phyloP scores from a whole-genome alignment of 2,113 vertebrate genomes.

The Lepidothrix coronata region DNA sequence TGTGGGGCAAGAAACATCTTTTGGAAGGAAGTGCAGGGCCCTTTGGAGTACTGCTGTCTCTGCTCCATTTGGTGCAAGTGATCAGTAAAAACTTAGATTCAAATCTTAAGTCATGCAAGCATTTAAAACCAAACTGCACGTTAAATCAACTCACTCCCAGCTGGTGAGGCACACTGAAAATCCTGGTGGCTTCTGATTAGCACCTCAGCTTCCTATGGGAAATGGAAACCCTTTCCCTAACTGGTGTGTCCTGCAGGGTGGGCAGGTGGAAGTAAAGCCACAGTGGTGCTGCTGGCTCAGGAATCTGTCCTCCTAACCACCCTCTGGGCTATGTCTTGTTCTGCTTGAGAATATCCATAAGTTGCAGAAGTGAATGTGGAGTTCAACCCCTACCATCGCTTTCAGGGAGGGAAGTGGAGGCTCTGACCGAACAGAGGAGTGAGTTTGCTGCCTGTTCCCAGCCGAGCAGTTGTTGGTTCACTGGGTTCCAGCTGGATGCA shows the following conservation, averaged over 20 bases:
- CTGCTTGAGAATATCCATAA: background rate
- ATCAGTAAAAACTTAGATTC: background rate
- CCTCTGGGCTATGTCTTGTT: background rate
- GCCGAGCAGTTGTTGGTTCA: fast-evolving
- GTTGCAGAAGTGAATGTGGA: background rate
- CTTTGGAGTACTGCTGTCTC: fast-evolving
- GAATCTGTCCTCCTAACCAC: background rate
- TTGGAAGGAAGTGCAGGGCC: background rate
- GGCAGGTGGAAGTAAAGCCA: background rate
- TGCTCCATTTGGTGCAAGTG: background rate
- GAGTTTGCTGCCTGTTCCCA: background rate
- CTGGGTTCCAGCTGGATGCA: background rate
- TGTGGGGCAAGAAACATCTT: background rate
- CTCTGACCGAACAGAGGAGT: background rate
- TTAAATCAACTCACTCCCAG: background rate
- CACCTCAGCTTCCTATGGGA: background rate
- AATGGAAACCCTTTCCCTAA: background rate
- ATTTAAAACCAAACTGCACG: background rate
- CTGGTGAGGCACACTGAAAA: background rate
- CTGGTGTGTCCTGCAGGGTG: background rate
- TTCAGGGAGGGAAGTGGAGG: background rate
- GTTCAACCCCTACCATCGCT: fast-evolving
- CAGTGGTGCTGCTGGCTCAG: background rate
- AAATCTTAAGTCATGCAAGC: fast-evolving
- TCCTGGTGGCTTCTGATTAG: background rate